Evolutionary conservation across 2,888 invertebrate species (phyloP).

Genomic region (Agrotis exclamationis): DNA sequence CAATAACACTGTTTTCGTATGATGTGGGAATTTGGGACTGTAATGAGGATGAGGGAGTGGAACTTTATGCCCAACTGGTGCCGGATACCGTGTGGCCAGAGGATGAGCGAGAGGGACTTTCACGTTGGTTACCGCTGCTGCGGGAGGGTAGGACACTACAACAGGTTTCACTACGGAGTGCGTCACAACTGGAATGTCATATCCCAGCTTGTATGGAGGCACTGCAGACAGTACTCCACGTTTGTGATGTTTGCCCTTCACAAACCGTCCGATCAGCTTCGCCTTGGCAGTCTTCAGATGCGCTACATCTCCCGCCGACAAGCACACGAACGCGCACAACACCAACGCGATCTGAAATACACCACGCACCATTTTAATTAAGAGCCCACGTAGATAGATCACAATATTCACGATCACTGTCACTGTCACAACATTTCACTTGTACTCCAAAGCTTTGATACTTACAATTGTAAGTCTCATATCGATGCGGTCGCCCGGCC

Average conservation of each 20-base stretch:
- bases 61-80: constrained; percentile 81
- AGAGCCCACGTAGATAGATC: constrained; percentile 30
- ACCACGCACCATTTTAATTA: constrained; percentile 75
- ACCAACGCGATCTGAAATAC: constrained; percentile 85
- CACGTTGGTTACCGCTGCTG: constrained; percentile 84
- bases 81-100: constrained; percentile 76
- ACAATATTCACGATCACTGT: constrained; percentile 64
- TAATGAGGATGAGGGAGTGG: constrained; percentile 83
- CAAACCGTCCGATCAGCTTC: constrained; percentile 77
- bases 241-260: constrained; percentile 82
- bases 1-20: constrained; percentile 75
- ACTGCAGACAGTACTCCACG: constrained; percentile 82
- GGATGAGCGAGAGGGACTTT: constrained; percentile 85
- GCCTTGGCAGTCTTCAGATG: constrained; percentile 79
- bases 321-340: constrained; percentile 79
- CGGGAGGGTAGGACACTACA: constrained; percentile 87
- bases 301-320: constrained; percentile 77
- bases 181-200: constrained; percentile 86
- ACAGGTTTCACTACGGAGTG: constrained; percentile 88
- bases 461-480: constrained; percentile 85
- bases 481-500: constrained; percentile 79
- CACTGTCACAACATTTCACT: constrained; percentile 59
- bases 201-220: constrained; percentile 88
- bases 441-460: constrained; percentile 68
- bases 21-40: constrained; percentile 82